Evolutionary conservation across 2,113 vertebrate genomes (phyloP).

Genomic region (Hydrochoerus hydrochaeris): DNA sequence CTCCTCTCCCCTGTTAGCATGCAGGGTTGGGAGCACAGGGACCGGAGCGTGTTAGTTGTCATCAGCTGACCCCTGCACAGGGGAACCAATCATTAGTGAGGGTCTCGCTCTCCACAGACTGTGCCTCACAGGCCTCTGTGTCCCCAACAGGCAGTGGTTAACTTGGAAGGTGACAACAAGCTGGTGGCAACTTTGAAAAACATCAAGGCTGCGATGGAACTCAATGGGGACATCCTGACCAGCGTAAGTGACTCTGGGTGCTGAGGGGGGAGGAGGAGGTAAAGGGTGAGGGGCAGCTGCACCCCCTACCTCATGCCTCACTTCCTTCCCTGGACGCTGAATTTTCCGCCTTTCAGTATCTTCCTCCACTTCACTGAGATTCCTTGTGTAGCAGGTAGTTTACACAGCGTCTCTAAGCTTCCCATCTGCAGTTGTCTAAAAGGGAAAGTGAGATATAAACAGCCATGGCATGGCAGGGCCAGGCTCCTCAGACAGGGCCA

Average conservation of each 20-base stretch:
- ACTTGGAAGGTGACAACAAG: constrained; percentile 90
- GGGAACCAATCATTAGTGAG: constrained; percentile 76
- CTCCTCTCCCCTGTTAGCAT: background rate
- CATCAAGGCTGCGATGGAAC: constrained; percentile 88
- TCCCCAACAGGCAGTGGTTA: constrained; percentile 85
- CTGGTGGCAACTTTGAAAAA: constrained; percentile 87
- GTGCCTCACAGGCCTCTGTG: background rate
- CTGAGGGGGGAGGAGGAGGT: background rate
- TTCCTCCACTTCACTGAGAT: background rate
- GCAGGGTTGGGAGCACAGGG: rapidly evolving
- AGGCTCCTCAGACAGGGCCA: too few relatives aligned
- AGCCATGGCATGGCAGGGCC: too few relatives aligned
- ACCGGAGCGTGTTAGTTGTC: background rate
- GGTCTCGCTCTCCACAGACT: too few relatives aligned
- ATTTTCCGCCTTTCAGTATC: background rate
- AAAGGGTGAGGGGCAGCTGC: background rate
- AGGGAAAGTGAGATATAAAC: too few relatives aligned
- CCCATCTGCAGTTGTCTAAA: too few relatives aligned
- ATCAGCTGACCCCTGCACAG: constrained; percentile 79
- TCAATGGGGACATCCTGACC: constrained; percentile 87
- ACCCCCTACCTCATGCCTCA: too few relatives aligned
- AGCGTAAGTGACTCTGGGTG: constrained; percentile 84
- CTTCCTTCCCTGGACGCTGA: too few relatives aligned
- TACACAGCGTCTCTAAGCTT: too few relatives aligned
- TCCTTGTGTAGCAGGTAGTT: background rate